Evolutionary conservation across 1,140 invertebrate genomes (phyloP), one percentile per base, ranked within the genome.

Genomic region (Ruditapes philippinarum): DNA sequence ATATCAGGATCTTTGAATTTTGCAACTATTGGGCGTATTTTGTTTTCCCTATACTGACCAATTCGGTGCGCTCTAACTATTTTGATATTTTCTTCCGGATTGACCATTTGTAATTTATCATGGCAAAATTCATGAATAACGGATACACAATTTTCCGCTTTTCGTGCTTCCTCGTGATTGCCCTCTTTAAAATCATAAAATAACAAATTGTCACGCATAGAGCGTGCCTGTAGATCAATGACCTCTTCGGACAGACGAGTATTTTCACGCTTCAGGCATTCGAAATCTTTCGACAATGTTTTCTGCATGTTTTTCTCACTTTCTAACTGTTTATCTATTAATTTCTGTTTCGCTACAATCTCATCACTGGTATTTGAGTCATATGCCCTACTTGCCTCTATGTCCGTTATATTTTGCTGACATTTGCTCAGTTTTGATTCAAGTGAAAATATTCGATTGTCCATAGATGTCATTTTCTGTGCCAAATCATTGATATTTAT

Each of bases 11-110:
- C 14, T 9, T 76, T n/a, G 54, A 79, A 79, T 54, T 79, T 79
- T 4, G 76, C 76, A 2, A 79, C 76, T 7, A 79, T 79, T 11
- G 49, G 76, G 4, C 76, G 11, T 22, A n/a, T 57, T 57, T 54
- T 79, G 22, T 49, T 28, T 3, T 9, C 45, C 1, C 17, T 57
- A 42, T 33, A 79, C 38, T 79, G 51, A 5, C 76, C 76, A 22
- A 79, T 51, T 28, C 49, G 76, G n/a, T 79, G 76, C 17, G 76
- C 76, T 28, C 76, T 42, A 42, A 54, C 76, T 45, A 79, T 51
- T 74, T 40, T 74, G 25, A 68, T 68, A n/a, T 5, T 60, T 28
- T 25, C 31, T 19, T 28, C n/a, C 11, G 62, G 25, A 36, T 68
- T 68, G 3, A 33, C 62, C 14, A 68, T 68, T 14, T 33, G 28